Evolutionary conservation across 2,888 invertebrate genomes (phyloP), one percentile per base, ranked within the genome.

Genomic region (Theretra japonica): DNA sequence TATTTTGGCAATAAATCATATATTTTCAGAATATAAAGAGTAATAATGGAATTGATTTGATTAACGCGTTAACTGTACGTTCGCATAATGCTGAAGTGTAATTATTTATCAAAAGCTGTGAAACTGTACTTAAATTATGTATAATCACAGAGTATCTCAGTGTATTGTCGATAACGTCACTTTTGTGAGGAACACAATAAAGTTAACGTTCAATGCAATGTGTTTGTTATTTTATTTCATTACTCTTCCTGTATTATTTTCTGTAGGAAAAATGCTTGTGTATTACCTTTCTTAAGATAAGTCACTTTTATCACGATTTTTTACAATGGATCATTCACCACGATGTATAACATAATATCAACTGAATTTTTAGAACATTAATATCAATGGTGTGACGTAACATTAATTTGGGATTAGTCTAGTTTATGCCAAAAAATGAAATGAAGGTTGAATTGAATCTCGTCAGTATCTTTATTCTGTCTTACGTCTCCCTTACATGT

Each of bases 161-260:
- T 91, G 87, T 91, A 88, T 86, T 89, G 86, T 88, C 88, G 85
- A 88, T 90, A 86, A 88, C 87, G 90, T 90, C 92, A 93, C 92
- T 91, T 90, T 90, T 92, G 92, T 91, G 93, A 89, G 88, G 89
- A 91, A 90, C 87, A 90, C 86, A 92, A 90, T 92, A 93, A 92
- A 88, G 81, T 85, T 84, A 82, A 82, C 84, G 79, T 79, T 80
- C 75, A 79, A 79, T 72, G 70, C 76, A 69, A 71, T 75, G 73
- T 33, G 33, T 73, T 68, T 33, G 33, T 73, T 68, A 57, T 72
- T 80, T 83, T 65, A 71, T 71, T 71, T 19, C 23, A 68, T n/a
- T 5, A 68, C 53, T n/a, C 53, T 53, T n/a, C 53, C 19, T n/a
- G 5, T 53, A 17, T 41, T 41, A 41, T 41, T n/a, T n/a, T n/a